phyloP scores from a whole-genome alignment of 1,140 invertebrate species.

The Apis cerana region DNA sequence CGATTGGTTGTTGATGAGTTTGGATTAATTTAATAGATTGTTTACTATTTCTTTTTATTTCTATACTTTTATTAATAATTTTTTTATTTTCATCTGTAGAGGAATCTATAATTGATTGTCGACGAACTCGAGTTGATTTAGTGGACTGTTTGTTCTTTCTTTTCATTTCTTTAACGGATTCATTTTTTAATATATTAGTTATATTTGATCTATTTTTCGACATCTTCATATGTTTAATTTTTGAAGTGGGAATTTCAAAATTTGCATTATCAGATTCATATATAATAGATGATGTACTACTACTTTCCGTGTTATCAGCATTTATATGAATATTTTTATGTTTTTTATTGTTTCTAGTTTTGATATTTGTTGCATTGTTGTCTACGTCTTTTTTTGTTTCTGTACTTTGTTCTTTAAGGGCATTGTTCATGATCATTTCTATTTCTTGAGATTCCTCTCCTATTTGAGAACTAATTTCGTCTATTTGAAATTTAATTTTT shows the following conservation, averaged over 20 bases:
- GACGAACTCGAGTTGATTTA: background rate
- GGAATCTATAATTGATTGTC: background rate
- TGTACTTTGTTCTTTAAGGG: background rate
- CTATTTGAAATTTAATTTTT: background rate
- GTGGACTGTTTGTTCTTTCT: background rate
- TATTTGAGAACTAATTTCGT: constrained; percentile 3
- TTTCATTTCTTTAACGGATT: too few relatives aligned
- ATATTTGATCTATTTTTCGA: background rate
- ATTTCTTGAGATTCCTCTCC: constrained; percentile 63
- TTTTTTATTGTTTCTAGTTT: background rate
- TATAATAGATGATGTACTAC: constrained; percentile 6
- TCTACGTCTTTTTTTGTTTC: background rate
- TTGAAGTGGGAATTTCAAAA: background rate
- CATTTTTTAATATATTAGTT: background rate
- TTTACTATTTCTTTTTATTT: background rate
- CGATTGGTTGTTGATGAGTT: background rate
- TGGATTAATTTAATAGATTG: background rate
- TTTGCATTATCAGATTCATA: constrained; percentile 2
- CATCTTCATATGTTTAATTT: constrained; percentile 21
- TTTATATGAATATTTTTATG: background rate
- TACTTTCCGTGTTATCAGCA: background rate
- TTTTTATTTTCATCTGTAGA: background rate
- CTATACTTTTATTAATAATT: background rate
- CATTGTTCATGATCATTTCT: constrained; percentile 34
- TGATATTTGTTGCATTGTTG: background rate